These are phyloP conservation scores for Sebastiscus albofasciatus DNA, from an alignment of 2,797 vertebrate species.

Conservation along the genomic window DNA sequence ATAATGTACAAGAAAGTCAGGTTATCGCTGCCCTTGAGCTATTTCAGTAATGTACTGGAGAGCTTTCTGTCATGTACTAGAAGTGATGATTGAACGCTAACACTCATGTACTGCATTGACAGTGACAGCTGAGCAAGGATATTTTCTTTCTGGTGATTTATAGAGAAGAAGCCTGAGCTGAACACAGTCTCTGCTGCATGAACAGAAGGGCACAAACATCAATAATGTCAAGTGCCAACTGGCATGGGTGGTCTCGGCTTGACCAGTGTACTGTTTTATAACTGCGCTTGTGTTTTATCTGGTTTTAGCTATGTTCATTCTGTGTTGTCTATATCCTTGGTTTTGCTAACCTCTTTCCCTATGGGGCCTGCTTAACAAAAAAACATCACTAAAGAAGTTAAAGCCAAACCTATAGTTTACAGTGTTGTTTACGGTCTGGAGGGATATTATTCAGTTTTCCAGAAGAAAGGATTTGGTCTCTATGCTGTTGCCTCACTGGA, in stretches of 20 bases:
- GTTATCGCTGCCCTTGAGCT: neutral
- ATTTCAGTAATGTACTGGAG: conserved; percentile 2
- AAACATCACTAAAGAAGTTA: neutral
- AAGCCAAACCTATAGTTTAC: neutral
- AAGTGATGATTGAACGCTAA: conserved; percentile 35
- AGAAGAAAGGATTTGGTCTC: neutral
- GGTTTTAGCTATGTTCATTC: neutral
- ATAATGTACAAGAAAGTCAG: neutral
- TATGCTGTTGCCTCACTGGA: neutral
- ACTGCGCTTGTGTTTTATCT: neutral
- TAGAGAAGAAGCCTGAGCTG: neutral
- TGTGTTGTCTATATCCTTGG: neutral
- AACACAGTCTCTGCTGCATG: conserved; percentile 20
- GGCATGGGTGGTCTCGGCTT: neutral
- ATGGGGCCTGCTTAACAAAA: neutral
- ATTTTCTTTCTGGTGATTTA: conserved; percentile 46
- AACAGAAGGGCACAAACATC: conserved; percentile 39
- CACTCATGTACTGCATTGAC: conserved; percentile 17
- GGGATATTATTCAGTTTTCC: neutral
- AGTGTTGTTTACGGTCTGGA: neutral
- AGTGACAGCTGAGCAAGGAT: conserved; percentile 35
- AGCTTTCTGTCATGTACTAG: neutral
- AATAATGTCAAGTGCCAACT: conserved; percentile 18
- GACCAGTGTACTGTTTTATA: neutral
- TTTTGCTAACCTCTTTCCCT: neutral